Evolutionary conservation across 2,888 invertebrate genomes (phyloP).

Genomic region (Iphiclides podalirius): DNA sequence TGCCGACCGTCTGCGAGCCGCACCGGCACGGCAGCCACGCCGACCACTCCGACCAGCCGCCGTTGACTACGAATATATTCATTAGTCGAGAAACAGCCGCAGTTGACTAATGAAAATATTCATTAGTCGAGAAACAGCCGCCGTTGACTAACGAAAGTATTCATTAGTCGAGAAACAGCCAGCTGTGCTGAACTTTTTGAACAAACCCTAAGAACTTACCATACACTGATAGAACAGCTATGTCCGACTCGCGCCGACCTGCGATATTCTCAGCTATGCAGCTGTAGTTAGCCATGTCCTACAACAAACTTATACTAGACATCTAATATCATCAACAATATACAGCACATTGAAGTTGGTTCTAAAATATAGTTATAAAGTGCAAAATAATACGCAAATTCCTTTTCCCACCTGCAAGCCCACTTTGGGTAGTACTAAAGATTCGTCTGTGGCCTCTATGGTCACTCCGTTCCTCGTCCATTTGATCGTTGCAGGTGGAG

Average conservation of each 20-base stretch:
- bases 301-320: slow-evolving; percentile 29
- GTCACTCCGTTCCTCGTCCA: slow-evolving; percentile 90
- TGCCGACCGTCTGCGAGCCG: slow-evolving; percentile 84
- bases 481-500: slow-evolving; percentile 90
- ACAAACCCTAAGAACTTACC: too few species aligned
- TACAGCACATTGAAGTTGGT: too few species aligned
- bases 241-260: slow-evolving; percentile 89
- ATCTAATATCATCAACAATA: too few species aligned
- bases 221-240: slow-evolving; percentile 92
- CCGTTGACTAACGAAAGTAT: too few species aligned
- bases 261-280: slow-evolving; percentile 97
- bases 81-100: too few species aligned
- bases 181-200: too few species aligned
- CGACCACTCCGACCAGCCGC: slow-evolving; percentile 96
- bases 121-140: too few species aligned
- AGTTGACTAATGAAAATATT: too few species aligned
- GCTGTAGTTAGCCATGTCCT: slow-evolving; percentile 96
- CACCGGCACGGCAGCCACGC: slow-evolving; percentile 93
- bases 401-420: slow-evolving; percentile 84
- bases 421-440: slow-evolving; percentile 91
- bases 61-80: slow-evolving; percentile 92
- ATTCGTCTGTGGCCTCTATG: slow-evolving; percentile 89
- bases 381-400: too few species aligned
- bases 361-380: neutral
- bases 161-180: too few species aligned